Evolutionary conservation across 2,797 vertebrate genomes (phyloP), one percentile per base, ranked within the genome.

Genomic region (Erithacus rubecula): DNA sequence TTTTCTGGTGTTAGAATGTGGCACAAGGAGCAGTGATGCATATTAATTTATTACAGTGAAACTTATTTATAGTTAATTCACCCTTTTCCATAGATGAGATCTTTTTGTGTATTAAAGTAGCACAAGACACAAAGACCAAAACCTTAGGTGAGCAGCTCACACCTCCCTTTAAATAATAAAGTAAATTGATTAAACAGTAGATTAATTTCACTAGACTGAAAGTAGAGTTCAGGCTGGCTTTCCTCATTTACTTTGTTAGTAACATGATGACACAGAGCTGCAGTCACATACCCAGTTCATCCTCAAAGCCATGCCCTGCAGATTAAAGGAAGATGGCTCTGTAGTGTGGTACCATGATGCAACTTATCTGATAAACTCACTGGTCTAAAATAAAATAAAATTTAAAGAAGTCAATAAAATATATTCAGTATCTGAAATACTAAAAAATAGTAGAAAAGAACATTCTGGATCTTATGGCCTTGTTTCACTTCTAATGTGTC

Each of bases 121-220:
- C 32, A 43, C 10, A 43, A 43, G 41, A 14, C 6, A 13, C 17
- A 49, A 52, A 44, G n/a, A 37, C 58, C n/a, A 39, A 53, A 59
- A 74, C 22, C 24, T 64, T 60, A 34, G 56, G 19, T 6, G 26
- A 90, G 56, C 29, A 83, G 47, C 51, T 68, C 70, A 27, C 17
- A 58, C n/a, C 3, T 81, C 43, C 30, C 55, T 88, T 95, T 67
- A 82, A 83, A 72, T 55, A 53, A 62, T 62, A 92, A 91, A 91
- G 37, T 78, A 58, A 90, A 78, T 69, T 80, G 62, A 75, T 89
- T 91, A 93, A 95, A 91, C 47, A 87, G 18, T 62, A 59, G 51
- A 55, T 94, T 88, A 93, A 69, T 83, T 90, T 96, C 89, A 59
- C 4, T 32, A 59, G 69, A n/a, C 68, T 86, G 69, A 80, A 94